Conservation (phyloP, 2,797 vertebrate genomes). For the Vipera latastei region DNA sequence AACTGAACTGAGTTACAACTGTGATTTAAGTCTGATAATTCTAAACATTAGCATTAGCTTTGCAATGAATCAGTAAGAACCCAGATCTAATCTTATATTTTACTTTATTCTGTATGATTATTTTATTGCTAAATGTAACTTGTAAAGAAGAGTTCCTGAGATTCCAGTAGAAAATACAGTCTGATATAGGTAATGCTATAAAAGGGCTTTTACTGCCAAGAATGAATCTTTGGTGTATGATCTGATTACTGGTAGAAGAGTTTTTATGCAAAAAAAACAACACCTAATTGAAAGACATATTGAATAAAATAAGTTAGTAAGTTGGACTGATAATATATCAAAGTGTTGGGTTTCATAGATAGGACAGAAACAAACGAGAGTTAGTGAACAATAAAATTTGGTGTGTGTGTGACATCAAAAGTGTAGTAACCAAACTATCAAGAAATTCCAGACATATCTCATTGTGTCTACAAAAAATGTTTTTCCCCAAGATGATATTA, state of each 20-base stretch:
- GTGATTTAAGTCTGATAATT: not conserved
- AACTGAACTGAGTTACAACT: not conserved
- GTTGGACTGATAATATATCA: not conserved
- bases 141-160: not conserved
- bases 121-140: not conserved
- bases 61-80: not conserved
- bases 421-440: not conserved
- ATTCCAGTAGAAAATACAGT: not conserved
- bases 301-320: not conserved
- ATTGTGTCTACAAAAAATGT: not conserved
- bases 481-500: not conserved
- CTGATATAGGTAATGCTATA: not conserved
- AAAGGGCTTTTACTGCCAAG: not conserved
- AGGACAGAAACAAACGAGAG: not conserved
- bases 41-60: not conserved
- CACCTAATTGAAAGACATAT: not conserved
- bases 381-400: not conserved
- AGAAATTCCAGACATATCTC: not conserved
- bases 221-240: not conserved
- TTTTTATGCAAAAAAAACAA: not conserved
- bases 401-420: not conserved
- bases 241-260: not conserved
- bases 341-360: not conserved
- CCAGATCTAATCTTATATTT: not conserved
- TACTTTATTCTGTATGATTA: not conserved